Evolutionary conservation across 2,888 invertebrate species (phyloP).

Genomic region (Panorpa germanica): DNA sequence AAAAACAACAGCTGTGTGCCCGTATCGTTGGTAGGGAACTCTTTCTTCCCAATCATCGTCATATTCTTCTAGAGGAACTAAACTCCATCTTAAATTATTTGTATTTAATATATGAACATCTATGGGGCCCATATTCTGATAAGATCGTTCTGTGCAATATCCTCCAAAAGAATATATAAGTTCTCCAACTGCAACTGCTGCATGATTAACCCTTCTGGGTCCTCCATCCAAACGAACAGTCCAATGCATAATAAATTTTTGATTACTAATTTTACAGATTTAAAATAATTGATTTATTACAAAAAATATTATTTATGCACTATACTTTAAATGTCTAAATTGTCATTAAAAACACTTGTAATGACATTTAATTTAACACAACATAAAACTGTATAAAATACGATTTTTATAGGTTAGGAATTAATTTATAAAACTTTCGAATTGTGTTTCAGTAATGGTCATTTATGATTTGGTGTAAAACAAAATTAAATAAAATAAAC

Average conservation of each 20-base stretch:
- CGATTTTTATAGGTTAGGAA: no score
- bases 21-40: constrained; percentile 72
- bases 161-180: constrained; percentile 83
- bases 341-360: no score
- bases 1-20: constrained; percentile 76
- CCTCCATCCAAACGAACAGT: constrained; percentile 73
- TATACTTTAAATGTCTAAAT: no score
- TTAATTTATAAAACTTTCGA: no score
- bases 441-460: no score
- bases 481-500: no score
- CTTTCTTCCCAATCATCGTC: constrained; percentile 28
- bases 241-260: constrained; percentile 82
- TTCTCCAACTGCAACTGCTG: constrained; percentile 63
- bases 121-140: constrained; percentile 54
- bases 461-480: no score
- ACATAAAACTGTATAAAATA: no score
- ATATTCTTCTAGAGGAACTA: constrained; percentile 29
- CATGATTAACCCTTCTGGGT: constrained; percentile 82
- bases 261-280: no score
- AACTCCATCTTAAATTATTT: constrained; percentile 39
- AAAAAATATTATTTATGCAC: no score
- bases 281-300: no score
- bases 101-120: constrained; percentile 76
- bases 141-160: constrained; percentile 73
- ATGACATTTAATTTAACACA: no score